Percentiles rank a stretch among this genome's conserved stretches.
Evolutionary conservation across 1,140 invertebrate species (phyloP).

Genomic region (Phortica variegata): DNA sequence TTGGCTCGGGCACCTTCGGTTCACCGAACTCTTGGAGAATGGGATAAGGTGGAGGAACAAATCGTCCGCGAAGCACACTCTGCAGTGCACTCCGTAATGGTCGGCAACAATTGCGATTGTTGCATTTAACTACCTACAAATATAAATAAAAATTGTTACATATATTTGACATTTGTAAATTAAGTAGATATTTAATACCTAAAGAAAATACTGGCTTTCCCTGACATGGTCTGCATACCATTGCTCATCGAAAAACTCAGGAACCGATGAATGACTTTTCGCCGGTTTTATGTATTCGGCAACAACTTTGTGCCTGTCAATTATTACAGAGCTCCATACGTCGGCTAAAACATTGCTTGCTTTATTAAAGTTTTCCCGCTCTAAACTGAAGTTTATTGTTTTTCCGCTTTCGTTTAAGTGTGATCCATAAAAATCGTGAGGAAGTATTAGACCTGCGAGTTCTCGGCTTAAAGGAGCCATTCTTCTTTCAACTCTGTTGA

Average conservation of each 20-base stretch:
- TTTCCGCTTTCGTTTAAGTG: conserved; percentile 39
- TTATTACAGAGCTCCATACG: neutral
- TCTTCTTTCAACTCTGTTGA: conserved; percentile 34
- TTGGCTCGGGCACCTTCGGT: neutral
- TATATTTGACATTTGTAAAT: too few species aligned
- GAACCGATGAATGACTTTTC: neutral
- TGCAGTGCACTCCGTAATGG: neutral
- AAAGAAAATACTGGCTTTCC: neutral
- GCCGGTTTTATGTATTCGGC: neutral
- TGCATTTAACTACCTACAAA: neutral
- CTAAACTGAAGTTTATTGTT: conserved; percentile 48
- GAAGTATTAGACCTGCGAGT: conserved; percentile 33
- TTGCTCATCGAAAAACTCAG: neutral
- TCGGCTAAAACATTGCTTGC: neutral
- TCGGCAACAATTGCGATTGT: neutral
- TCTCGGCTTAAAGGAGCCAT: conserved; percentile 40
- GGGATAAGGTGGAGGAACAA: neutral
- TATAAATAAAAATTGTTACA: too few species aligned
- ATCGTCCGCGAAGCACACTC: neutral
- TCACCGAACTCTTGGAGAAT: neutral
- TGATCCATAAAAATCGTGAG: conserved; percentile 31
- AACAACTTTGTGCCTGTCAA: neutral
- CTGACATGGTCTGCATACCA: neutral
- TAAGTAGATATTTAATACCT: too few species aligned
- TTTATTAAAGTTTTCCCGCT: conserved; percentile 37